Evolutionary conservation across 1,140 invertebrate species (phyloP), one percentile per base, ranked within the genome.

Genomic region (Dufourea novaeangliae): DNA sequence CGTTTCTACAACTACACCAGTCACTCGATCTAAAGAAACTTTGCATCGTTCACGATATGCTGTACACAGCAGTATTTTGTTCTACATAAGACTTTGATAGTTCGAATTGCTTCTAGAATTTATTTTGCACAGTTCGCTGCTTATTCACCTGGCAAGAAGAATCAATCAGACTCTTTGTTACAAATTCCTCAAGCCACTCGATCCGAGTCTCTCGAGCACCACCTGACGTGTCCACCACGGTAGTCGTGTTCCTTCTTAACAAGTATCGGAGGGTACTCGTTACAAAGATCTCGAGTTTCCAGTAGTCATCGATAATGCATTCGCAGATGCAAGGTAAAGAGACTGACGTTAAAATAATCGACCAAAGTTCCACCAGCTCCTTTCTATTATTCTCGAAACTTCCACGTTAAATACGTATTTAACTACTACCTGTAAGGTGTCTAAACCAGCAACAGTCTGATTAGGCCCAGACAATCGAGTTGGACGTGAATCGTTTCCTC

Each of bases 151-250:
- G 10, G 32, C 17, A 17, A 8, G 41, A 63, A 52, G 37, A 7
- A 32, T 20, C 68, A 54, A 71, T 71, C 59, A 59, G 59, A 41
- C 41, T 50, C 57, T 62, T 72, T 72, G 41, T 72, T 50, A n/a
- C 56, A 29, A n/a, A 62, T 62, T 46, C 67, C 50, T 14, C 67
- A 22, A 29, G 67, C 17, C 17, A 69, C 32, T 69, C 32, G 67
- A 69, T 56, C 50, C 17, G 10, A 54, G 69, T 34, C 6, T 22
- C 41, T 37, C 39, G 70, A n/a, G n/a, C 34, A 50, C 29, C 70
- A 64, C 25, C 46, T 39, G 34, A 73, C 61, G 44, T 37, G 34
- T 50, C 27, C 37, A 12, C 6, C 32, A 44, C 10, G 27, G 54
- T 57, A 17, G 54, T 29, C 11, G n/a, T 22, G 29, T 63, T 54